These are phyloP conservation scores for Sphaerophoria rueppellii DNA, from an alignment of 2,888 invertebrate genomes.

Conservation along the genomic window DNA sequence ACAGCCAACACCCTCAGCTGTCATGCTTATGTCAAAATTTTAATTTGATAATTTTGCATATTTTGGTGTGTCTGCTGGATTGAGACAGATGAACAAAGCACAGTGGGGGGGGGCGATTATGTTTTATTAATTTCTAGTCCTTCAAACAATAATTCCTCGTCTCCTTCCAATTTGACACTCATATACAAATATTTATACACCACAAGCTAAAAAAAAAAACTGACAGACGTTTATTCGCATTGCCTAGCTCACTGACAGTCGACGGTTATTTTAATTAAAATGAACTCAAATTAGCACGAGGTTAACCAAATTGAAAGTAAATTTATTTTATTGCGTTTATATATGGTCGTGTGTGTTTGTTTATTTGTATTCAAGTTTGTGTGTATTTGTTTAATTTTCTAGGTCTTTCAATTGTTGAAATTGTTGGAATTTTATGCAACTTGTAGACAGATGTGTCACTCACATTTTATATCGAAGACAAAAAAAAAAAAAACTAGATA, in stretches of 20 bases:
- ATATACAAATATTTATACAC: slow-evolving; percentile 2
- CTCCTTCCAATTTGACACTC: not conserved
- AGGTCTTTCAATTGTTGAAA: slow-evolving; percentile 73
- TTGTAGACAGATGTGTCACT: slow-evolving; percentile 71
- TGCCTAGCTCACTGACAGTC: slow-evolving; percentile 60
- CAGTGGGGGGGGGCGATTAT: slow-evolving; percentile 16
- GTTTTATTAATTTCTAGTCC: slow-evolving; percentile 42
- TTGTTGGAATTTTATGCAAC: slow-evolving; percentile 73
- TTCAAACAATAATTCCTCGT: not conserved
- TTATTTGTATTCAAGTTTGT: slow-evolving; percentile 18
- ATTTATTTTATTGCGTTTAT: slow-evolving; percentile 69
- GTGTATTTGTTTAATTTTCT: slow-evolving; percentile 56
- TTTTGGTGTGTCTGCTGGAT: slow-evolving; percentile 36
- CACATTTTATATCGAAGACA: slow-evolving; percentile 31
- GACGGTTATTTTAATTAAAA: slow-evolving; percentile 79
- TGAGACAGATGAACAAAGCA: not conserved
- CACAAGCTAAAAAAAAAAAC: slow-evolving; percentile 11
- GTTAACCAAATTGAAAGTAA: slow-evolving; percentile 81
- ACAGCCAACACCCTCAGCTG: slow-evolving; percentile 9
- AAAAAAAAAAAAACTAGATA: not conserved
- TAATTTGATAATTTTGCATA: slow-evolving; percentile 34
- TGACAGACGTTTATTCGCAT: slow-evolving; percentile 44
- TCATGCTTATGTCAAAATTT: slow-evolving; percentile 36
- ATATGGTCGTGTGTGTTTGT: slow-evolving; percentile 21
- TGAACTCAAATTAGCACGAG: slow-evolving; percentile 81